phyloP scores from a whole-genome alignment of 2,113 vertebrate genomes.

The Mormyrus iriodes region DNA sequence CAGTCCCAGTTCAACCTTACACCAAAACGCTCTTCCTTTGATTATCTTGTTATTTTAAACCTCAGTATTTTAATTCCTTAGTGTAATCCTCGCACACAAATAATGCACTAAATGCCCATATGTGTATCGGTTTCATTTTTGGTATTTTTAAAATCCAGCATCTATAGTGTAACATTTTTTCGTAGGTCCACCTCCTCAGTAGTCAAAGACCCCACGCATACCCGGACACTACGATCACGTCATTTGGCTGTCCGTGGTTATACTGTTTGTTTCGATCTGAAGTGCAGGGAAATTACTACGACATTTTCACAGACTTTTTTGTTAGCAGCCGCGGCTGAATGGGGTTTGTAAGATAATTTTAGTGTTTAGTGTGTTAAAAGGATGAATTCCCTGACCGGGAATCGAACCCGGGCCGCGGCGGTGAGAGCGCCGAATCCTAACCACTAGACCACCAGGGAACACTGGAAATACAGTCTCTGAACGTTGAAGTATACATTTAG shows the following conservation, averaged over 20 bases:
- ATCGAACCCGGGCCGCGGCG: slow-evolving; percentile 43
- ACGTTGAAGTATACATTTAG: neutral
- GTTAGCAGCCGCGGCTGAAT: neutral
- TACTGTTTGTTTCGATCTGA: neutral
- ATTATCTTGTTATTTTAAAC: neutral
- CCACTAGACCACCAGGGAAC: slow-evolving; percentile 40
- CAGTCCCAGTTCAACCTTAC: neutral
- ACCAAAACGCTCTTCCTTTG: neutral
- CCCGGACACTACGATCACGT: neutral
- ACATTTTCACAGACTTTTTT: neutral
- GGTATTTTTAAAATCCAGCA: neutral
- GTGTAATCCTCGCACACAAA: neutral
- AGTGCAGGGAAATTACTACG: neutral
- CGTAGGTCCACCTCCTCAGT: neutral
- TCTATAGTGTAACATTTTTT: neutral
- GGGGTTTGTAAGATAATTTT: neutral
- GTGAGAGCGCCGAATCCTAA: slow-evolving; percentile 40
- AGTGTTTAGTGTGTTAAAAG: neutral
- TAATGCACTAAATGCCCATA: neutral
- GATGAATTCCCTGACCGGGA: slow-evolving; percentile 29
- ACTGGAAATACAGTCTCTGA: rapidly evolving
- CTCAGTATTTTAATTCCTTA: neutral
- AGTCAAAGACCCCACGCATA: neutral
- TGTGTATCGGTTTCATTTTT: neutral
- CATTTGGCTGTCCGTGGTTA: neutral